phyloP scores from a whole-genome alignment of 1,140 invertebrate species.

The Tribolium madens region DNA sequence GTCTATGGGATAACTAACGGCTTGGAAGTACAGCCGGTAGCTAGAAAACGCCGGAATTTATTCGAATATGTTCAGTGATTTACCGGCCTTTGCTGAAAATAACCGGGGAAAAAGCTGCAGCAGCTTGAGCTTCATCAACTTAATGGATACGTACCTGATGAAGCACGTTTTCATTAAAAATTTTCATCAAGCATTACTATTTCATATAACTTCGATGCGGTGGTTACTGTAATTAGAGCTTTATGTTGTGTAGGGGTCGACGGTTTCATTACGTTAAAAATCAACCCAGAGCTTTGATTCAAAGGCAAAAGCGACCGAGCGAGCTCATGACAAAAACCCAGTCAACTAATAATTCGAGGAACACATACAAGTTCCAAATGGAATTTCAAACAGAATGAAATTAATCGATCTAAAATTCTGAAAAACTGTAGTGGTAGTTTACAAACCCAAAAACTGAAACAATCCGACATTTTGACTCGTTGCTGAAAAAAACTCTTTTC shows the following conservation, averaged over 20 bases:
- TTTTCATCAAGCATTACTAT: conserved; percentile 13
- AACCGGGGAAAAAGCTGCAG: too few relatives aligned
- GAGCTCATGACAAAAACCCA: background rate
- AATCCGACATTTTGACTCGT: too few relatives aligned
- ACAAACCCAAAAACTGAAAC: too few relatives aligned
- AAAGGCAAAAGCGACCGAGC: background rate
- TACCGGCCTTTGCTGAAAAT: too few relatives aligned
- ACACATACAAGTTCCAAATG: too few relatives aligned
- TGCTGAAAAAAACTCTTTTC: too few relatives aligned
- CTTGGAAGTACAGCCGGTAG: conserved; percentile 29
- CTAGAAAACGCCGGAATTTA: conserved; percentile 24
- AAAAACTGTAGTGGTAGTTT: too few relatives aligned
- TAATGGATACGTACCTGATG: conserved; percentile 26
- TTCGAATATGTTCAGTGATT: conserved; percentile 31
- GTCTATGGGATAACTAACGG: conserved; percentile 23
- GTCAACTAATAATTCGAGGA: too few relatives aligned
- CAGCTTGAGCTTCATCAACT: conserved; percentile 16
- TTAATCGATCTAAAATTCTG: too few relatives aligned
- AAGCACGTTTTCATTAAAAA: conserved; percentile 40
- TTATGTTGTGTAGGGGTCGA: background rate
- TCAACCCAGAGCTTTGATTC: background rate
- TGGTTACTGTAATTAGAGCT: conserved; percentile 21
- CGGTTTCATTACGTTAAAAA: background rate
- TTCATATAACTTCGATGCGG: conserved; percentile 4
- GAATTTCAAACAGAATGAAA: too few relatives aligned